These are phyloP conservation scores for Sinocyclocheilus grahami DNA, from an alignment of 2,113 vertebrate species.

Conservation along the genomic window DNA sequence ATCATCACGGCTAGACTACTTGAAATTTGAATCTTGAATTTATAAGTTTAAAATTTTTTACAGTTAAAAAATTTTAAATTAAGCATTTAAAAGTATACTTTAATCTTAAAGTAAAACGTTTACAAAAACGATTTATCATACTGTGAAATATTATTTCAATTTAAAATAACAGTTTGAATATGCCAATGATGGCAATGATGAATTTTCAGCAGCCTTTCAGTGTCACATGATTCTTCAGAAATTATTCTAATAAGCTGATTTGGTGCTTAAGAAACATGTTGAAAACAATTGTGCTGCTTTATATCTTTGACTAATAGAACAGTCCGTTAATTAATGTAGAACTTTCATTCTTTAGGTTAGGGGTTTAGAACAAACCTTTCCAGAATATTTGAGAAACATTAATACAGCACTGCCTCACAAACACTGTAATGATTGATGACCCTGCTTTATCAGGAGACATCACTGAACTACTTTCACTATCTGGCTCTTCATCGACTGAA, in stretches of 20 bases:
- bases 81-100: not conserved
- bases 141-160: not conserved
- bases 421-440: not conserved
- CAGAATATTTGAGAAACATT: not conserved
- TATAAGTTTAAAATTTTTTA: not conserved
- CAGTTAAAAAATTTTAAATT: not conserved
- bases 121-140: not conserved
- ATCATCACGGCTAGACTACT: too few relatives aligned
- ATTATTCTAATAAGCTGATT: too few relatives aligned
- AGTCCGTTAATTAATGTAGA: too few relatives aligned
- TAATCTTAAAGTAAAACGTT: not conserved
- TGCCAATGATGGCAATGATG: too few relatives aligned
- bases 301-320: too few relatives aligned
- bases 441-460: slow-evolving; percentile 7
- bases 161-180: too few relatives aligned
- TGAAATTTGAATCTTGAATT: not conserved
- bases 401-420: not conserved
- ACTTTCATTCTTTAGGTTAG: too few relatives aligned
- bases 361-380: too few relatives aligned
- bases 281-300: too few relatives aligned
- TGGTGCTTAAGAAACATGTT: too few relatives aligned
- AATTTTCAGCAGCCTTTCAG: too few relatives aligned
- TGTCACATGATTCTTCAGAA: too few relatives aligned
- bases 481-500: not conserved
- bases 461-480: slow-evolving; percentile 1